phyloP scores from a whole-genome alignment of 2,797 vertebrate species.

The Phyllotis vaccarum region DNA sequence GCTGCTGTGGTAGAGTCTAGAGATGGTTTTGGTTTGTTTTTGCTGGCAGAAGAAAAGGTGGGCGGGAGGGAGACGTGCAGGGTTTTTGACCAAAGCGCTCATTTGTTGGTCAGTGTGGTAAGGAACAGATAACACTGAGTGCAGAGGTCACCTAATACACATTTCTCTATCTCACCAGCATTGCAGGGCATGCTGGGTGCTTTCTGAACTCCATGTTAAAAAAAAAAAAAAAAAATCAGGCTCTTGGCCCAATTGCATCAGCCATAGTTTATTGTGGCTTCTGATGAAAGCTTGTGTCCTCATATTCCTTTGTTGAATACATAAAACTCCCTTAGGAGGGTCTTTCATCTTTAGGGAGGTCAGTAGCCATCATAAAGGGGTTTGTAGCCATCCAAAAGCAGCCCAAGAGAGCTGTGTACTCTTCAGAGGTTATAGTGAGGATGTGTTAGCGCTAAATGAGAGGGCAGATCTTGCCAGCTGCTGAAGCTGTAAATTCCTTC shows the following conservation, averaged over 20 bases:
- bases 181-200: not conserved
- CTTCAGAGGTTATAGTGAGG: not conserved
- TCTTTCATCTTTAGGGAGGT: not conserved
- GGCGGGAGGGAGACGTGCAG: not conserved
- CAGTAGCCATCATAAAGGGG: not conserved
- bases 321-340: not conserved
- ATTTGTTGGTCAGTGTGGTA: not conserved
- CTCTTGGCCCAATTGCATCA: not conserved
- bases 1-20: not conserved
- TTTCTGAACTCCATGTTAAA: not conserved
- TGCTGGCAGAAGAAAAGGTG: not conserved
- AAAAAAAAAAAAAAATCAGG: not conserved
- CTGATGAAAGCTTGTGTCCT: not conserved
- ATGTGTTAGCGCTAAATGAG: not conserved
- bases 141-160: not conserved
- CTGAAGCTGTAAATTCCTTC: not conserved
- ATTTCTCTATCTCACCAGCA: not conserved
- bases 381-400: not conserved
- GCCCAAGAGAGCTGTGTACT: not conserved
- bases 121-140: not conserved
- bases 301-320: not conserved
- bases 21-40: constrained; percentile 16
- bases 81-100: not conserved
- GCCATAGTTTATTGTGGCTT: not conserved
- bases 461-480: not conserved